phyloP scores from a whole-genome alignment of 2,113 vertebrate species.

The Lota lota region DNA sequence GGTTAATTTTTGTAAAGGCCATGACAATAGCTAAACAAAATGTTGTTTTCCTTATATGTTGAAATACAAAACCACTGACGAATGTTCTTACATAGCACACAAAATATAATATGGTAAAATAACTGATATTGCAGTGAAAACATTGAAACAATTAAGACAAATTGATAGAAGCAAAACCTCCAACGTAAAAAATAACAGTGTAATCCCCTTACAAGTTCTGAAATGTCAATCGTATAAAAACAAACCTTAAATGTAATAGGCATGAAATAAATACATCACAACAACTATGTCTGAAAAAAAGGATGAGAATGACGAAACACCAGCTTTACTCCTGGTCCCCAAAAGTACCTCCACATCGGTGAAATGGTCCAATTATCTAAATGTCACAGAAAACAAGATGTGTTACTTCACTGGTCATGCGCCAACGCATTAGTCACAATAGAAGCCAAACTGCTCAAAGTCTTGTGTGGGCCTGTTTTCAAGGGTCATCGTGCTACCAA shows the following conservation, averaged over 20 bases:
- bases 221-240: slow-evolving; percentile 5
- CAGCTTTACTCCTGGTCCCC: neutral
- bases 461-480: no score
- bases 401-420: no score
- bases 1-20: slow-evolving; percentile 7
- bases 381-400: slow-evolving; percentile 1
- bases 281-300: slow-evolving; percentile 17
- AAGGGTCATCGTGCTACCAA: no score
- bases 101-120: slow-evolving; percentile 12
- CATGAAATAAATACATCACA: slow-evolving; percentile 55
- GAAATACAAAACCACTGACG: slow-evolving; percentile 33
- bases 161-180: slow-evolving; percentile 2
- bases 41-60: neutral
- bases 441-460: no score
- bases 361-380: slow-evolving; percentile 56
- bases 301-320: slow-evolving; percentile 1
- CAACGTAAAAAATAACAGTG: neutral
- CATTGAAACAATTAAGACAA: slow-evolving; percentile 9
- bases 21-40: slow-evolving; percentile 10
- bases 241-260: slow-evolving; percentile 26
- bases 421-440: no score
- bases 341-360: slow-evolving; percentile 3
- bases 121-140: slow-evolving; percentile 19
- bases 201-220: slow-evolving; percentile 2
- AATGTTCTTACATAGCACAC: slow-evolving; percentile 18